phyloP scores from a whole-genome alignment of 2,797 vertebrate genomes.

The Rhinoraja longicauda region DNA sequence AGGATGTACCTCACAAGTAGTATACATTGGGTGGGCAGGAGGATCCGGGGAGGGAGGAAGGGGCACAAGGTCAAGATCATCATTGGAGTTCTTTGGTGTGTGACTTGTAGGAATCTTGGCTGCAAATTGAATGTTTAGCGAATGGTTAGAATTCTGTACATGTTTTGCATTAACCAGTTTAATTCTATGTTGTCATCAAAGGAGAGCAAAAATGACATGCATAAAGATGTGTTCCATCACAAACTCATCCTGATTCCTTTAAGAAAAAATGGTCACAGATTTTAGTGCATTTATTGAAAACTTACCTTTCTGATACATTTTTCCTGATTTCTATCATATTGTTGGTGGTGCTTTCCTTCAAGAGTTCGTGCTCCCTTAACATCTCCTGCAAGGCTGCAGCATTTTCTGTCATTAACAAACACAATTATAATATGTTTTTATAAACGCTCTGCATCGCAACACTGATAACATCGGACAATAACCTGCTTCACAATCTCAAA shows the following conservation, averaged over 20 bases:
- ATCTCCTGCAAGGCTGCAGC: slow-evolving; percentile 86
- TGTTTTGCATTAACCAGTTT: neutral
- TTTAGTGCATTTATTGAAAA: neutral
- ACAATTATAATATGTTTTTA: neutral
- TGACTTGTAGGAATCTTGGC: neutral
- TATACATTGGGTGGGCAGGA: neutral
- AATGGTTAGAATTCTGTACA: neutral
- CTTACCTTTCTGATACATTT: slow-evolving; percentile 72
- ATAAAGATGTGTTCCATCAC: neutral
- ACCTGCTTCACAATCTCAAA: neutral
- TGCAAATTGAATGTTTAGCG: neutral
- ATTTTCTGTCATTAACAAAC: slow-evolving; percentile 66
- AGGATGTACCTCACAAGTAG: neutral
- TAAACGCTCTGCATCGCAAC: neutral
- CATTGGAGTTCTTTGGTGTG: neutral
- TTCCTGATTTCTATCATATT: slow-evolving; percentile 64
- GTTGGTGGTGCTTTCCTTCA: slow-evolving; percentile 42
- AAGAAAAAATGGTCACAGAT: neutral
- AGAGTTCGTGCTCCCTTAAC: slow-evolving; percentile 75
- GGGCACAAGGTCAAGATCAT: neutral
- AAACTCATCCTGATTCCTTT: neutral
- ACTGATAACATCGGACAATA: neutral
- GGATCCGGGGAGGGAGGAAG: neutral
- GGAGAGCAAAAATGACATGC: neutral
- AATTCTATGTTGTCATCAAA: neutral